These are phyloP conservation scores for Agriopis marginaria DNA, from an alignment of 2,888 invertebrate genomes.

Conservation along the genomic window DNA sequence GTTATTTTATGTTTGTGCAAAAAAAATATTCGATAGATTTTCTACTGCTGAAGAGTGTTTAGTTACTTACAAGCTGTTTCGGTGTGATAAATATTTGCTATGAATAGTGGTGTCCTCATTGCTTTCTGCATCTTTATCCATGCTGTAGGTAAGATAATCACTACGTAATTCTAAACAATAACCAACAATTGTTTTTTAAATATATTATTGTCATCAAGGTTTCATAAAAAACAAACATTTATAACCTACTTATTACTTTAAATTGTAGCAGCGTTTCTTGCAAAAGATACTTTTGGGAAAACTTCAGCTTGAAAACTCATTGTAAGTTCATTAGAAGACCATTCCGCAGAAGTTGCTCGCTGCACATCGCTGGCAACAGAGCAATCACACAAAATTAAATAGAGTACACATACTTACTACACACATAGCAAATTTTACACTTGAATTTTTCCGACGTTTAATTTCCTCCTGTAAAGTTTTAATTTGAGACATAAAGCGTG, in stretches of 20 bases:
- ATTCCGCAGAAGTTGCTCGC: constrained; percentile 28
- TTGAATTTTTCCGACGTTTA: constrained; percentile 75
- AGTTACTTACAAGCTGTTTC: too few species aligned
- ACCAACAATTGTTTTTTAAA: too few species aligned
- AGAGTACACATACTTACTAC: constrained; percentile 18
- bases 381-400: constrained; percentile 37
- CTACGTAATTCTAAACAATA: too few species aligned
- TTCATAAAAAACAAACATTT: too few species aligned
- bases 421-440: constrained; percentile 21
- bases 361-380: constrained; percentile 19
- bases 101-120: too few species aligned
- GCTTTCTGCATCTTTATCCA: too few species aligned
- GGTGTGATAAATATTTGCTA: too few species aligned
- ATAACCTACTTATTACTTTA: not conserved
- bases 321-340: constrained; percentile 32
- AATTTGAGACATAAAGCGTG: constrained; percentile 82
- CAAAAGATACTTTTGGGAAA: constrained; percentile 17
- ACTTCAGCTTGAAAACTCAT: constrained; percentile 25
- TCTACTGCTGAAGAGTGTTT: too few species aligned
- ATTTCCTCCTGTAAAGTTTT: constrained; percentile 84
- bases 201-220: too few species aligned
- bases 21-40: too few species aligned
- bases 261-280: not conserved
- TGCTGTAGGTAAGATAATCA: too few species aligned
- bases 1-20: too few species aligned